Conservation (phyloP, 2,797 vertebrate species). For the Triplophysa yarkandensis region DNA sequence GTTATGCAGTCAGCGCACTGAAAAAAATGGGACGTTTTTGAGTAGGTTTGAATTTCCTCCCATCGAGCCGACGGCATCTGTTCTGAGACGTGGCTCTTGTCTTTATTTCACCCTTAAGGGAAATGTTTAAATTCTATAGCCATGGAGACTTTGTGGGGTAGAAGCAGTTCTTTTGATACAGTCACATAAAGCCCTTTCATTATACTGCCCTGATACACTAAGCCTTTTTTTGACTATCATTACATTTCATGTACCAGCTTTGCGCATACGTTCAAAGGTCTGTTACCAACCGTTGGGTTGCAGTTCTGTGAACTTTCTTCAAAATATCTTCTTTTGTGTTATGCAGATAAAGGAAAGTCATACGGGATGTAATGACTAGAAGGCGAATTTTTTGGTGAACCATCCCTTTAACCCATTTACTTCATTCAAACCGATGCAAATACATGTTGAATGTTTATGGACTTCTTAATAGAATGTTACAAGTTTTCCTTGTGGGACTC, state of each 20-base stretch:
- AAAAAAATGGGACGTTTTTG: neutral
- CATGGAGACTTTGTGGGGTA: constrained; percentile 36
- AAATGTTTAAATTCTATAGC: constrained; percentile 35
- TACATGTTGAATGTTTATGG: too few species aligned
- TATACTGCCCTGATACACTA: constrained; percentile 15
- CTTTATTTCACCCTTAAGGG: constrained; percentile 40
- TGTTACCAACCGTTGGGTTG: too few species aligned
- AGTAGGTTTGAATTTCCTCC: neutral
- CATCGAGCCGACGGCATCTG: constrained; percentile 20
- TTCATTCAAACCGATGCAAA: too few species aligned
- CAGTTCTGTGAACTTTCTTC: too few species aligned
- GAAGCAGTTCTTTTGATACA: constrained; percentile 36
- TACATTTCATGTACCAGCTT: constrained; percentile 32
- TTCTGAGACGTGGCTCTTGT: constrained; percentile 29
- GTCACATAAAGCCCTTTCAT: constrained; percentile 36
- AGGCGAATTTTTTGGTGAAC: neutral
- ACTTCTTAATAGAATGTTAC: neutral
- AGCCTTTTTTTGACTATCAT: constrained; percentile 24
- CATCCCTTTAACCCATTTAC: too few species aligned
- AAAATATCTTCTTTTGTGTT: too few species aligned
- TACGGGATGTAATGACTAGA: neutral
- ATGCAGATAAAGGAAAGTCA: too few species aligned
- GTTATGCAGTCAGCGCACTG: neutral
- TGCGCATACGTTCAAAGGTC: too few species aligned
- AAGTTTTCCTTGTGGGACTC: neutral